Evolutionary conservation across 2,113 vertebrate species (phyloP).

Genomic region (Vidua macroura): DNA sequence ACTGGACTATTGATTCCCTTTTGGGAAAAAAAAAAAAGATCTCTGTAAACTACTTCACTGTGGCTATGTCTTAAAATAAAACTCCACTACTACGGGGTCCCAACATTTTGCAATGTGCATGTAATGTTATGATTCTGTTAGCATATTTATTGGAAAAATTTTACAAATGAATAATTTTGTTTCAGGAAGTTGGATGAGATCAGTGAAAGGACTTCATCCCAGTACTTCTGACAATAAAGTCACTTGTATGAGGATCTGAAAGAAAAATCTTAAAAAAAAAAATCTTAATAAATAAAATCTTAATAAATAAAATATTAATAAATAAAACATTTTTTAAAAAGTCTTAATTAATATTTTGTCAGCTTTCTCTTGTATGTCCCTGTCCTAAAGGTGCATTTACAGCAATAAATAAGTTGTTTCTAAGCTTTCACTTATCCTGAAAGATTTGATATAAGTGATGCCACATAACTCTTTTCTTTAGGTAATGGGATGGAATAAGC

Average conservation of each 20-base stretch:
- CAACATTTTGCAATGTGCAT: neutral
- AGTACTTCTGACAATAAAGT: neutral
- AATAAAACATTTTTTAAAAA: too few relatives aligned
- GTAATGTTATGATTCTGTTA: neutral
- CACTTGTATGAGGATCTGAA: neutral
- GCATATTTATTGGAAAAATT: neutral
- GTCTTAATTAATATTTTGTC: neutral
- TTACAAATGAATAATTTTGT: neutral
- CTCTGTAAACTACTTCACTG: neutral
- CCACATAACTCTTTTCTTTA: neutral
- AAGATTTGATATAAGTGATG: neutral
- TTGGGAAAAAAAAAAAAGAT: neutral
- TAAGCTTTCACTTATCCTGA: neutral
- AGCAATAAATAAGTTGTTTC: neutral
- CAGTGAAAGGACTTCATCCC: neutral
- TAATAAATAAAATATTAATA: neutral
- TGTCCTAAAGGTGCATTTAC: neutral
- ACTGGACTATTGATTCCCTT: neutral
- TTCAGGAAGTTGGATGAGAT: neutral
- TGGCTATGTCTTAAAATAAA: neutral
- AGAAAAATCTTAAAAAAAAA: neutral
- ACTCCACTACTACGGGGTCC: accelerated
- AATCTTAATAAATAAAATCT: too few relatives aligned
- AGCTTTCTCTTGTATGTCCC: neutral
- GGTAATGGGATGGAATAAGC: neutral